Evolutionary conservation across 64 coral and sea anemone genomes (phyloP).

Genomic region (Montipora foliosa): DNA sequence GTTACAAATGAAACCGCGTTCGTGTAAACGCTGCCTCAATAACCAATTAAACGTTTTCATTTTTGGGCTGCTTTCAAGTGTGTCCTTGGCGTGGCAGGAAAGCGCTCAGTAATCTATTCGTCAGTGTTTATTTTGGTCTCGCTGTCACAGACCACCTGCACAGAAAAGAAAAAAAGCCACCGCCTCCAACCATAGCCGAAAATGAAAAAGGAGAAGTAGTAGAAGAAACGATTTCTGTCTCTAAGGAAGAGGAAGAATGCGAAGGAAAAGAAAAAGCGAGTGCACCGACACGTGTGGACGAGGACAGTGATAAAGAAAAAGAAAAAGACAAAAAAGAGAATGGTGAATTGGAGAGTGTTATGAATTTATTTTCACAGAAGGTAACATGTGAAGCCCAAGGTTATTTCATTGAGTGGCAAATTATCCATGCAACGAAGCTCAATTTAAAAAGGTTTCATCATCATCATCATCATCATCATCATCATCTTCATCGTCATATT

Average conservation of each 20-base stretch:
- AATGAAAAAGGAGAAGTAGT: not conserved
- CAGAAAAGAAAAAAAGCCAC: not conserved
- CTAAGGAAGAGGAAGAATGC: not conserved
- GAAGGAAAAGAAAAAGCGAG: not conserved
- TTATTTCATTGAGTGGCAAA: too few species aligned
- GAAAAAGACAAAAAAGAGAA: not conserved
- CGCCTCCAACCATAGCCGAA: not conserved
- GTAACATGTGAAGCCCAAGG: not conserved
- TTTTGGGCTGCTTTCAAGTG: too few species aligned
- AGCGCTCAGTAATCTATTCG: too few species aligned
- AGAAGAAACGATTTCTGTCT: not conserved
- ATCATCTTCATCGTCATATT: too few species aligned
- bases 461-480: too few species aligned
- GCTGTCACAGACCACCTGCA: not conserved
- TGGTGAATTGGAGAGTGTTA: not conserved
- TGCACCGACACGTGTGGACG: not conserved
- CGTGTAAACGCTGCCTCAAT: too few species aligned
- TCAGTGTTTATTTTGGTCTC: not conserved
- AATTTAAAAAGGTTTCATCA: too few species aligned
- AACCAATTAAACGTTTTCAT: too few species aligned
- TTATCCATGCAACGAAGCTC: too few species aligned
- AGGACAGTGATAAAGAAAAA: not conserved
- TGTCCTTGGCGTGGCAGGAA: too few species aligned
- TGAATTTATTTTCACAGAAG: constrained; percentile 62
- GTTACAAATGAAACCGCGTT: too few species aligned